Conservation (phyloP, 2,888 invertebrate genomes). For the Nymphalis c-album region DNA sequence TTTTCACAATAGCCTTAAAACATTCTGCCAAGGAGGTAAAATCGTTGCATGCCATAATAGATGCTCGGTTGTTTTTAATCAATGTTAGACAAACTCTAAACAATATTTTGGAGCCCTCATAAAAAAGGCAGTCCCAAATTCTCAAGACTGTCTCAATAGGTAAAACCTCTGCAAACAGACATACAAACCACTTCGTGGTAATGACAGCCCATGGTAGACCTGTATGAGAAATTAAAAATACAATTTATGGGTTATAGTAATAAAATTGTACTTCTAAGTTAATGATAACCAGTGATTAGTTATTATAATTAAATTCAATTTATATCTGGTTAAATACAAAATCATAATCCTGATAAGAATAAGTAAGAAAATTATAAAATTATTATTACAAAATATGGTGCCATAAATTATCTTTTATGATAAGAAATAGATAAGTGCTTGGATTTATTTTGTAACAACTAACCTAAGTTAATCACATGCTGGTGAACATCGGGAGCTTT, state of each 20-base stretch:
- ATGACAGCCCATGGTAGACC: constrained; percentile 94
- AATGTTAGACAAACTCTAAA: constrained; percentile 94
- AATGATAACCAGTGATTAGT: too few relatives aligned
- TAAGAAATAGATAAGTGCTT: constrained; percentile 18
- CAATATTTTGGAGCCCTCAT: constrained; percentile 95
- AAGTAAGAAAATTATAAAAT: not conserved
- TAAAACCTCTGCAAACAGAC: constrained; percentile 95
- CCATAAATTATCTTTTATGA: constrained; percentile 24
- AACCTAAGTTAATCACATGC: constrained; percentile 89
- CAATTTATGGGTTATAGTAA: not conserved
- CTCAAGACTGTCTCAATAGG: constrained; percentile 96
- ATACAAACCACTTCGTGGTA: constrained; percentile 97
- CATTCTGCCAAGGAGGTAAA: constrained; percentile 90
- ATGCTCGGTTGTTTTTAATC: constrained; percentile 86
- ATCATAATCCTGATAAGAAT: constrained; percentile 4
- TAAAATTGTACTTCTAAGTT: too few relatives aligned
- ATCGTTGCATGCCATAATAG: constrained; percentile 89
- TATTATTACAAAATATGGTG: not conserved
- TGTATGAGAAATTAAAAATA: constrained; percentile 41
- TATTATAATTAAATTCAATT: too few relatives aligned
- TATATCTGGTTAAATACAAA: too few relatives aligned
- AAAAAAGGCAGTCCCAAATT: constrained; percentile 97
- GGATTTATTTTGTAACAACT: constrained; percentile 35
- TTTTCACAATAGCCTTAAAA: constrained; percentile 90
- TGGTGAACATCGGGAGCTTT: constrained; percentile 90